These are phyloP conservation scores for Egretta garzetta DNA, from an alignment of 2,113 vertebrate species.

Conservation along the genomic window DNA sequence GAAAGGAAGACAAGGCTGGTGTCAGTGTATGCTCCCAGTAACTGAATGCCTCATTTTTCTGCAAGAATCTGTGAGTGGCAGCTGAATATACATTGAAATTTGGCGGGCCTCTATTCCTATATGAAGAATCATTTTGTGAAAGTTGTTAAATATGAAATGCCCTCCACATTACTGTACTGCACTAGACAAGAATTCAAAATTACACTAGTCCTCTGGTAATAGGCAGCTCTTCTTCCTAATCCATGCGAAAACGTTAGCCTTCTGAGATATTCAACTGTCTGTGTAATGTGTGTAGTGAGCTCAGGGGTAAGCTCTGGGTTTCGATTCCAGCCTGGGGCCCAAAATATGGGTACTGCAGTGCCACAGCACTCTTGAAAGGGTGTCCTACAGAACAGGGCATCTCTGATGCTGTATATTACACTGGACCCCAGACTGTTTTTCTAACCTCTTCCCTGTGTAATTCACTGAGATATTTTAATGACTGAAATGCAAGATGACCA, in stretches of 20 bases:
- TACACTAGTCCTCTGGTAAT: neutral
- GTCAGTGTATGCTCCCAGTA: neutral
- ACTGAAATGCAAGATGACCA: neutral
- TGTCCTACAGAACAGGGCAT: neutral
- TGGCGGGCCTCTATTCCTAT: neutral
- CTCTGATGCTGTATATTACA: neutral
- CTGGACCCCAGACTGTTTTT: neutral
- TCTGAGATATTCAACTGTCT: neutral
- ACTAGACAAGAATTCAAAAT: neutral
- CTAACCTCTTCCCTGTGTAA: neutral
- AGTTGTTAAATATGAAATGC: neutral
- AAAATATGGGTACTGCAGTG: neutral
- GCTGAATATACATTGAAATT: neutral
- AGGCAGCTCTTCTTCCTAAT: neutral
- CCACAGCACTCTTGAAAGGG: neutral
- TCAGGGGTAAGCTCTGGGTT: neutral
- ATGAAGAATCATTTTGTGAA: neutral
- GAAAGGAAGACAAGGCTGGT: neutral
- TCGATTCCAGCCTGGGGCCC: neutral
- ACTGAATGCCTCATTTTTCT: neutral
- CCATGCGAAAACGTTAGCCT: neutral
- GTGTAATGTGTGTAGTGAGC: neutral
- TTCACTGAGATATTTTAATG: neutral
- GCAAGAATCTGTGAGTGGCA: neutral
- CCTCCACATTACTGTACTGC: neutral